Conservation (phyloP, 2,113 vertebrate species). For the Cochlearius cochlearius region DNA sequence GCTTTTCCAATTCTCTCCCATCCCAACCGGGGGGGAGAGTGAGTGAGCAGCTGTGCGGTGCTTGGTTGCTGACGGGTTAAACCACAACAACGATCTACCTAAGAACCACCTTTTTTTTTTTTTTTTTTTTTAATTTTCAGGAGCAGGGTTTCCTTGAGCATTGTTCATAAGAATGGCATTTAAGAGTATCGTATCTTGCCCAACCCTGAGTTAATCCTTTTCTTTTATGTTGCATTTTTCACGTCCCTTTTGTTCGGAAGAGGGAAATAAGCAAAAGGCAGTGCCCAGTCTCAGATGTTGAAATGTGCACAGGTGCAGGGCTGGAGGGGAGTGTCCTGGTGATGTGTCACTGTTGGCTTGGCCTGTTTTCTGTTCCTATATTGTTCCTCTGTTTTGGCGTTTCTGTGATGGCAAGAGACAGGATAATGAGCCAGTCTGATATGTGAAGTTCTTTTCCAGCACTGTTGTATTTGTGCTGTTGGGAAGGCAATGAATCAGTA, state of each 20-base stretch:
- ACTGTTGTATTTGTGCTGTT: neutral
- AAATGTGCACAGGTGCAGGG: neutral
- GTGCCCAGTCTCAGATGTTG: neutral
- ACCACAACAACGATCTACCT: neutral
- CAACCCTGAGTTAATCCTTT: neutral
- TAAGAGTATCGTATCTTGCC: neutral
- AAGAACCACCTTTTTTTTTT: rapidly evolving
- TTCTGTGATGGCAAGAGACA: rapidly evolving
- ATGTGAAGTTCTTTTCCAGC: neutral
- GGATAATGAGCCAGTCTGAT: neutral
- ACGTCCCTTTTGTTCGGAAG: neutral
- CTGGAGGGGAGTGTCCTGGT: neutral
- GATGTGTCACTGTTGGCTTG: neutral
- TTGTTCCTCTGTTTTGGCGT: neutral
- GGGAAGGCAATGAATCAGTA: neutral
- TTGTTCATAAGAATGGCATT: neutral
- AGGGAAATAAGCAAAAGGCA: neutral
- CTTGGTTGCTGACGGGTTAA: no score
- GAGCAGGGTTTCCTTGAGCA: neutral
- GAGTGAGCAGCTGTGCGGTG: no score
- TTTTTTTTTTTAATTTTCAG: neutral
- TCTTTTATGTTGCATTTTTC: neutral
- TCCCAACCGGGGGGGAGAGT: no score
- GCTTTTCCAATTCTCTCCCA: no score
- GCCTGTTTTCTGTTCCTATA: neutral